Evolutionary conservation across 2,888 invertebrate genomes (phyloP), one percentile per base, ranked within the genome.

Genomic region (Lasius platythorax): DNA sequence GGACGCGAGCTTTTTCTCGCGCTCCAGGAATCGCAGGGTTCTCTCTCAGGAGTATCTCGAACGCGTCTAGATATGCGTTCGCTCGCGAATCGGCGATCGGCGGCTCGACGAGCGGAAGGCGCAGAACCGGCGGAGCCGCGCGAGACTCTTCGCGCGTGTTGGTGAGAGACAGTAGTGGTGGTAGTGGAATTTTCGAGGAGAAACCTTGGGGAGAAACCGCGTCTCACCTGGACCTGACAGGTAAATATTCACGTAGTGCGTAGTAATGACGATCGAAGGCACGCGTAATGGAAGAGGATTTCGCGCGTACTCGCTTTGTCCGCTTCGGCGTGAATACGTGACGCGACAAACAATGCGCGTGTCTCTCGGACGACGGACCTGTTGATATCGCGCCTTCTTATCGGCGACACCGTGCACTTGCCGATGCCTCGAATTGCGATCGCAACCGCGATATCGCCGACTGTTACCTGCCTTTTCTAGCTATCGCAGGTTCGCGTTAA

Each of bases 301-400:
- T 37, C 33, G n/a, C 46, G 46, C 50, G 23, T 75, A 28, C 58
- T 58, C 50, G 64, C 50, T 76, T 76, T 66, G 40, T 46, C 18
- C 56, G 33, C 15, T 30, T 40, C n/a, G 40, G 15, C 37, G 33
- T 23, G 23, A 23, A 23, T 23, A 64, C 18, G 23, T n/a, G 53
- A 43, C 40, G 78, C 30, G 50, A 53, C 37, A 37, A 23, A 33
- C 37, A 37, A 37, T 53, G 50, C 50, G 50, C 23, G 23, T 23
- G 23, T 37, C 37, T 37, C 37, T 37, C 70, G 56, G 56, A n/a
- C 56, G 56, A n/a, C 56, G 33, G 61, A 81, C 79, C 79, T 81
- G 79, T 81, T 81, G 79, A 81, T 72, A 63, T 50, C 79, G 79
- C 61, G 46, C 61, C 37, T 53, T 8, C 58, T 79, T 79, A 78